Evolutionary conservation across 1,140 invertebrate genomes (phyloP).

Genomic region (Acarapis woodi): DNA sequence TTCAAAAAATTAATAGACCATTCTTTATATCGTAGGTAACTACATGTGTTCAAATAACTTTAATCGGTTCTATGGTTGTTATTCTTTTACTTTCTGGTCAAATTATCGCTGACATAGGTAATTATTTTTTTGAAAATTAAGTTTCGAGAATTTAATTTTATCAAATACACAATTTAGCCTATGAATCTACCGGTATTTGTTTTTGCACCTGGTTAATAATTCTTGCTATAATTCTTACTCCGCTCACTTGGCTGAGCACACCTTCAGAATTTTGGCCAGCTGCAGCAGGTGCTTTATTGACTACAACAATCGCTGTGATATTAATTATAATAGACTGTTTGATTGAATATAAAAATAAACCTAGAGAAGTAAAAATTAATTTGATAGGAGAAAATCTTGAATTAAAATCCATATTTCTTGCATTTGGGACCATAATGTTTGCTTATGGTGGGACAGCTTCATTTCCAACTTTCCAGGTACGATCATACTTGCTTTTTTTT

Average conservation of each 20-base stretch:
- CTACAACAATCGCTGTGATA: neutral
- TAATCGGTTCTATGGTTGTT: neutral
- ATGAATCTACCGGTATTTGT: too few relatives aligned
- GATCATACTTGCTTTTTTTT: too few relatives aligned
- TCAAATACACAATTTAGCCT: too few relatives aligned
- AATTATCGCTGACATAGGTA: neutral
- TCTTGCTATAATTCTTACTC: slow-evolving; percentile 26
- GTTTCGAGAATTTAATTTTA: too few relatives aligned
- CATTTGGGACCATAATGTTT: slow-evolving; percentile 31
- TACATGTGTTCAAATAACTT: neutral
- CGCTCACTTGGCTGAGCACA: slow-evolving; percentile 32
- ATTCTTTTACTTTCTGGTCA: neutral
- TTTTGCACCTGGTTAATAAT: slow-evolving; percentile 31
- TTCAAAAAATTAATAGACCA: neutral
- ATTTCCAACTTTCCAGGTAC: slow-evolving; percentile 35
- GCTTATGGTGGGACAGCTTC: slow-evolving; percentile 31
- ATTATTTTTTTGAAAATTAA: too few relatives aligned
- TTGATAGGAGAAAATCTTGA: slow-evolving; percentile 1
- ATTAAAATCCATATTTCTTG: slow-evolving; percentile 24
- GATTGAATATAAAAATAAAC: too few relatives aligned
- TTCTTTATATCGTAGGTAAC: neutral
- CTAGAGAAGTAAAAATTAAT: too few relatives aligned
- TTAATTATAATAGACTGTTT: slow-evolving; percentile 6
- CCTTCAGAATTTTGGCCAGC: slow-evolving; percentile 34
- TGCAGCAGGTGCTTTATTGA: neutral